A percentile compares a stretch with the other conserved stretches of the same genome.
These are phyloP conservation scores for Cydia splendana DNA, from an alignment of 1,140 invertebrate species.

Conservation along the genomic window DNA sequence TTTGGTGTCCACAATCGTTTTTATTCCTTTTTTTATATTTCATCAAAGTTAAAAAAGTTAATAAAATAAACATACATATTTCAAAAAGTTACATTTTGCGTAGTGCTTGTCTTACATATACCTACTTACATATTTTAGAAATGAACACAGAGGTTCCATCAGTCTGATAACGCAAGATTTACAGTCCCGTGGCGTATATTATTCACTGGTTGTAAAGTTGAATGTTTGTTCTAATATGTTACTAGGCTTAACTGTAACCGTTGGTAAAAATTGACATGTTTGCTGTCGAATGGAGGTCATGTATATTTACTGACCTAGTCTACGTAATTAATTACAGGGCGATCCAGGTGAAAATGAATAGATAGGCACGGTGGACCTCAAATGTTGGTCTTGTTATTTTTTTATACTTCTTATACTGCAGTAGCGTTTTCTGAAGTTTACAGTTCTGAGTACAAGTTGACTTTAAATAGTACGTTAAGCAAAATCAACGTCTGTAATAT, in stretches of 20 bases:
- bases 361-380: neutral
- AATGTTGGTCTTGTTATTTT: too few relatives aligned
- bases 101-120: too few relatives aligned
- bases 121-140: neutral
- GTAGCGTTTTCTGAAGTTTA: too few relatives aligned
- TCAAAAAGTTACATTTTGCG: too few relatives aligned
- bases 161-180: neutral
- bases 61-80: too few relatives aligned
- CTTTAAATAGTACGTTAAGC: too few relatives aligned
- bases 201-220: slow-evolving; percentile 4
- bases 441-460: too few relatives aligned
- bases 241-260: neutral
- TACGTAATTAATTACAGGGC: neutral
- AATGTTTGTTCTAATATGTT: neutral
- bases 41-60: too few relatives aligned
- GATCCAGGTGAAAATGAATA: neutral
- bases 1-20: too few relatives aligned
- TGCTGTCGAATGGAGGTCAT: neutral
- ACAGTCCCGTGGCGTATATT: neutral
- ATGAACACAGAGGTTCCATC: neutral
- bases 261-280: neutral
- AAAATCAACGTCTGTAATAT: too few relatives aligned
- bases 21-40: too few relatives aligned
- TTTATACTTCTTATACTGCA: too few relatives aligned
- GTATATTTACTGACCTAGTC: neutral